Evolutionary conservation across 2,113 vertebrate species (phyloP).

Genomic region (Lota lota): DNA sequence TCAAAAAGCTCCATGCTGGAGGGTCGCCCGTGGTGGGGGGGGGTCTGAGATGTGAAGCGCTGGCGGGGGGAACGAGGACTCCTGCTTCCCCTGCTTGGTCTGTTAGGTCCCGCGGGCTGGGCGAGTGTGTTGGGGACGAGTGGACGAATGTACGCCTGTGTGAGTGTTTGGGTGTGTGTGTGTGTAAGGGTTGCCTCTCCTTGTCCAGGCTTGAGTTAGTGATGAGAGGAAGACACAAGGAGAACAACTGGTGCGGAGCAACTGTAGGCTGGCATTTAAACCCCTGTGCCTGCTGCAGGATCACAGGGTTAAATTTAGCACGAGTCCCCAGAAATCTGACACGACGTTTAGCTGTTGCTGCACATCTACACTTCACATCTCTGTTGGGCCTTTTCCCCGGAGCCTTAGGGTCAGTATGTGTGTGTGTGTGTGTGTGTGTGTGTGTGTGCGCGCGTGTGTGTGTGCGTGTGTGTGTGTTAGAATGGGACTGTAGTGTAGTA

Average conservation of each 20-base stretch:
- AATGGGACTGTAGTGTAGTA: background rate
- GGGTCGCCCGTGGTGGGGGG: constrained; percentile 16
- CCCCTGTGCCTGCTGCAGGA: constrained; percentile 91
- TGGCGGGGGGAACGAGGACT: constrained; percentile 29
- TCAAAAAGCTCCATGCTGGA: constrained; percentile 94
- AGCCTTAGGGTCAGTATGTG: constrained; percentile 66
- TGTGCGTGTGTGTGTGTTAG: constrained; percentile 7
- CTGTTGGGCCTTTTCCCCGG: constrained; percentile 79
- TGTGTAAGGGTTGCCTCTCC: constrained; percentile 45
- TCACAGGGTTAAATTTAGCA: constrained; percentile 99
- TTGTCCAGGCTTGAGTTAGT: constrained; percentile 54
- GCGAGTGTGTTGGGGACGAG: constrained; percentile 46
- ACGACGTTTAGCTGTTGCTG: constrained; percentile 96
- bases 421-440: constrained; percentile 29
- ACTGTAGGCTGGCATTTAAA: constrained; percentile 99
- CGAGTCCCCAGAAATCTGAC: constrained; percentile 91
- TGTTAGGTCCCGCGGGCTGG: constrained; percentile 35
- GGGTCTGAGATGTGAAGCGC: background rate
- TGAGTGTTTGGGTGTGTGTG: constrained; percentile 20
- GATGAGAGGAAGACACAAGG: constrained; percentile 76
- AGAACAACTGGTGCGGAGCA: constrained; percentile 80
- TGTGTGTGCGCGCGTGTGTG: background rate
- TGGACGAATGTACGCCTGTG: constrained; percentile 26
- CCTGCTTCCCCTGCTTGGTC: constrained; percentile 35
- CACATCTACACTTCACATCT: constrained; percentile 95